Evolutionary conservation across 2,113 vertebrate genomes (phyloP).

Genomic region (Podocnemis expansa): DNA sequence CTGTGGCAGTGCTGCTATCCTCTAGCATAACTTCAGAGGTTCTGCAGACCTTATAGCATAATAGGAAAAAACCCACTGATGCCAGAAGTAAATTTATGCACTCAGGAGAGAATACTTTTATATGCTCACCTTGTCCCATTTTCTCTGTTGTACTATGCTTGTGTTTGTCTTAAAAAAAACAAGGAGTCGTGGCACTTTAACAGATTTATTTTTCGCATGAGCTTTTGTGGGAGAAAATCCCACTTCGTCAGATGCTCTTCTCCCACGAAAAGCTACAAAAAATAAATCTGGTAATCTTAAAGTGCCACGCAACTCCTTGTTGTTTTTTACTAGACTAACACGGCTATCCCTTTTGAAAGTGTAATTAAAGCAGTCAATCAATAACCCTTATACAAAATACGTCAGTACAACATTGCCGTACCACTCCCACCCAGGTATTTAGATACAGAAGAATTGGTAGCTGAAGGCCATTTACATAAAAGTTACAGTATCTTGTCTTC

Average conservation of each 20-base stretch:
- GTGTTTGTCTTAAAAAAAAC: too few relatives aligned
- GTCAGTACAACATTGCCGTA: not conserved
- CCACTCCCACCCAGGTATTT: not conserved
- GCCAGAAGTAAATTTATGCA: conserved; percentile 30
- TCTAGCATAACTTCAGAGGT: not conserved
- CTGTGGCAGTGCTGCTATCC: not conserved
- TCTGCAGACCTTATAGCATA: not conserved
- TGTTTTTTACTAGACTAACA: too few relatives aligned
- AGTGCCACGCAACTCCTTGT: too few relatives aligned
- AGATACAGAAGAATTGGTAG: not conserved
- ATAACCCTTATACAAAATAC: not conserved
- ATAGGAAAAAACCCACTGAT: conserved; percentile 1
- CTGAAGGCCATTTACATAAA: not conserved
- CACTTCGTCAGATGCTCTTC: too few relatives aligned
- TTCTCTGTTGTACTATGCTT: conserved; percentile 40
- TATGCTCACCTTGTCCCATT: not conserved
- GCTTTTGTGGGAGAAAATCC: too few relatives aligned
- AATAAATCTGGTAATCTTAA: too few relatives aligned
- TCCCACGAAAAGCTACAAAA: too few relatives aligned
- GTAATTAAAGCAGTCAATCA: not conserved
- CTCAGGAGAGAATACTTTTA: conserved; percentile 9
- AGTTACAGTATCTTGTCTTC: conserved; percentile 5
- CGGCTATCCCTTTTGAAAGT: too few relatives aligned
- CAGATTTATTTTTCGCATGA: too few relatives aligned
- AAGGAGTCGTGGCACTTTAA: too few relatives aligned